A percentile compares a stretch with the other conserved stretches of the same genome.
These are phyloP conservation scores for Elysia chlorotica DNA, from an alignment of 1,140 invertebrate species.

Conservation along the genomic window DNA sequence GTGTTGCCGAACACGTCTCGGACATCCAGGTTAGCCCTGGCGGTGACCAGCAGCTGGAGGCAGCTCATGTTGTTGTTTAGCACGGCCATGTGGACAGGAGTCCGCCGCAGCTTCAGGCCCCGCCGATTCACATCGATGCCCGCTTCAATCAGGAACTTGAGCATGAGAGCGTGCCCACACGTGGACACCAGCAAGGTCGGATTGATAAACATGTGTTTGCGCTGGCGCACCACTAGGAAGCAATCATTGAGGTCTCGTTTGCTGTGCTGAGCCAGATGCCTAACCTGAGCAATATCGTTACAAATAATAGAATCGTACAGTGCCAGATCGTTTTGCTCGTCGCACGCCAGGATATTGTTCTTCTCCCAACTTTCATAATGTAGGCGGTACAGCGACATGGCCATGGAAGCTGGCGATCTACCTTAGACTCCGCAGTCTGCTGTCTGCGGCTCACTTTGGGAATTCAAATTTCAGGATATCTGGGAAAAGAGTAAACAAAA, in stretches of 20 bases:
- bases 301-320: conserved; percentile 2
- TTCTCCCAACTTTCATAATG: not conserved
- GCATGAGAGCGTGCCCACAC: conserved; percentile 54
- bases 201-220: conserved; percentile 54
- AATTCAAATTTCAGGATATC: too few relatives aligned
- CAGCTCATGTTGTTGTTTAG: conserved; percentile 55
- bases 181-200: conserved; percentile 56
- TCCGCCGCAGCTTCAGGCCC: conserved; percentile 46
- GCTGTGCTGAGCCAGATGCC: conserved; percentile 4
- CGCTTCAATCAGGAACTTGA: conserved; percentile 57
- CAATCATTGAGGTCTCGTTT: conserved; percentile 14
- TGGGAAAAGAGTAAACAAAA: too few relatives aligned
- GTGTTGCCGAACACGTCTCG: conserved; percentile 59
- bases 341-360: not conserved
- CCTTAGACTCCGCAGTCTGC: too few relatives aligned
- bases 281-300: not conserved
- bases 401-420: too few relatives aligned
- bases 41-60: conserved; percentile 52
- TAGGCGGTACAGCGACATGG: not conserved
- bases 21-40: conserved; percentile 53
- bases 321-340: conserved; percentile 1
- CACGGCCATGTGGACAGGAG: conserved; percentile 57
- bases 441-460: too few relatives aligned
- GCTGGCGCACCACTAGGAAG: conserved; percentile 43
- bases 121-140: conserved; percentile 56